Percentiles rank a stretch among this genome's conserved stretches.
Conservation (phyloP, 2,797 vertebrate species). For the Sciurus carolinensis region DNA sequence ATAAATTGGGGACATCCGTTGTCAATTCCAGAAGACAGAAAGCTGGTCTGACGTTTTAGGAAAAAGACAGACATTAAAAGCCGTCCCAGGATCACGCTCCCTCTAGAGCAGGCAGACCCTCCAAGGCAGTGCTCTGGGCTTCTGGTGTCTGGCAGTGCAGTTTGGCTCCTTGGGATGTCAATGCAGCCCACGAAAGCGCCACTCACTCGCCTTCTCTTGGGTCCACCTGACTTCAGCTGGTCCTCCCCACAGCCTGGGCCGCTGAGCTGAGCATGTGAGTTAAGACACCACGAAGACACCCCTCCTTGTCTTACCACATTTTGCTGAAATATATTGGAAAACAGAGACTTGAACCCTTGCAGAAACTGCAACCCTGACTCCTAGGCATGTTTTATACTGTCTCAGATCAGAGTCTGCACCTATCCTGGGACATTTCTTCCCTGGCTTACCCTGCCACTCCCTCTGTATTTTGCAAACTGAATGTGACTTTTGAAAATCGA, state of each 20-base stretch:
- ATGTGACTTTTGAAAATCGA: constrained; percentile 14
- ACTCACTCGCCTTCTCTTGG: background rate
- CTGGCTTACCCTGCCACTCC: too few species aligned
- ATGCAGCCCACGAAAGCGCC: too few species aligned
- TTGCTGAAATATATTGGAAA: background rate
- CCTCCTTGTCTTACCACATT: background rate
- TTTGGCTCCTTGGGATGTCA: too few species aligned
- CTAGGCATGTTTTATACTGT: background rate
- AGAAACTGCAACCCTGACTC: background rate
- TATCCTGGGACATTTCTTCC: background rate
- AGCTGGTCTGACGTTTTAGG: background rate
- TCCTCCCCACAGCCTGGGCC: background rate
- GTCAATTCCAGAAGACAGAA: background rate
- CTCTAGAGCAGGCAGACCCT: background rate
- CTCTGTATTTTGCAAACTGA: background rate
- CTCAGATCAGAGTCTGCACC: constrained; percentile 23
- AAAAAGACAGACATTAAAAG: background rate
- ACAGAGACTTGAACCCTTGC: background rate
- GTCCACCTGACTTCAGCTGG: fast-evolving
- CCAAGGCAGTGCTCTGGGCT: background rate
- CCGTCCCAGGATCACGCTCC: fast-evolving
- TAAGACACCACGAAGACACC: fast-evolving
- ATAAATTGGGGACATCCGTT: background rate
- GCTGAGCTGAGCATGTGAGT: fast-evolving
- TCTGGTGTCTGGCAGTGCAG: background rate